Evolutionary conservation across 2,797 vertebrate genomes (phyloP), one percentile per base, ranked within the genome.

Genomic region (Lepilemur septentrionalis): DNA sequence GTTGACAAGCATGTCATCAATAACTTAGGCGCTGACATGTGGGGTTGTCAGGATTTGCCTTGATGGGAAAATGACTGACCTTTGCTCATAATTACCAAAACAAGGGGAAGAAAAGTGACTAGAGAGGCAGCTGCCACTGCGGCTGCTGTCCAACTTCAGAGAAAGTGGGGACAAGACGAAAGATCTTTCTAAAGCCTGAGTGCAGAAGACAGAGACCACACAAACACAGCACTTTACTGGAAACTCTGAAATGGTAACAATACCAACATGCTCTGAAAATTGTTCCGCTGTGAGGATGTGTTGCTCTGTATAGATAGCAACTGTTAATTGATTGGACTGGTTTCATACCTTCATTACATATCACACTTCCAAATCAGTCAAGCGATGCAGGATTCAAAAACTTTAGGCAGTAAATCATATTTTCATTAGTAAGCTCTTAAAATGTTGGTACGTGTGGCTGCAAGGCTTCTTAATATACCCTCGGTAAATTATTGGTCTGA

Each of bases 71-170:
- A 75, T 94, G 97, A 98, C 8, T 98, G 96, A 98, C 98, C 97
- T 99, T 98, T 98, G 93, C 93, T 98, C 96, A 91, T 79, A 97
- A 94, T 98, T 98, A 98, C 97, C 97, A 98, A 99, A 98, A 98
- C 78, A 97, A 97, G 91, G 89, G 97, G 98, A 98, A 98, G 95
- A 83, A 75, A 97, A 97, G 63, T 69, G 12, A 97, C 41, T 46
- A 70, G 94, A 97, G 93, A 98, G 97, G 94, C 98, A 99, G 98
- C 98, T 99, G 98, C 97, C 97, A 96, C 80, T 95, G 96, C 59
- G 87, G n/a, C 76, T 92, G 17, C 91, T 86, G 70, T 90, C 92
- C 97, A 97, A 94, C 73, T 93, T 92, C 30, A 73, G 59, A 65
- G 63, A 25, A 72, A 96, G 79, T 23, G 30, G 50, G 76, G 43